Evolutionary conservation across 2,888 invertebrate species (phyloP), one percentile per base, ranked within the genome.

Genomic region (Dysmachus trigonus): DNA sequence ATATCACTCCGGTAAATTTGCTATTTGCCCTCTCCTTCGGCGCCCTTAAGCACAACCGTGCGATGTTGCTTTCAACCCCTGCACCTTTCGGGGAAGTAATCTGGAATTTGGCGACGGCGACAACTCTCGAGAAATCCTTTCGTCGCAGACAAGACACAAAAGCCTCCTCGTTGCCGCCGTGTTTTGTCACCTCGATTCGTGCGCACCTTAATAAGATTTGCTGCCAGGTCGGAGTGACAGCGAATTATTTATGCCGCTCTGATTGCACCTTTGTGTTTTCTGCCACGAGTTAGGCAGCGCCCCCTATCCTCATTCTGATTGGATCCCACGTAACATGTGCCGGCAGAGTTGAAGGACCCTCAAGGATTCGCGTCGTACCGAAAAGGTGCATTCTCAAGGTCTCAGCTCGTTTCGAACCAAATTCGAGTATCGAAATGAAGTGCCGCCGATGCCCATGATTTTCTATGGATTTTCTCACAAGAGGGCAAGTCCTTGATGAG

Each of bases 211-310:
- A 77, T 77, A 77, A 77, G 77, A 77, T 77, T 41, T 76, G 13
- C 18, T 31, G 30, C 77, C 30, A 47, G 27, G 47, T 30, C 47
- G 30, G 47, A 51, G 77, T 77, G 77, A 47, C 47, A 30, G 27
- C 84, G 72, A 86, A 86, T 86, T 86, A 86, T 86, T 86, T 86
- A 86, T 85, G 74, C 79, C 27, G 27, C 71, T 73, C 33, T 86
- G 86, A 86, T 84, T 86, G 84, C 79, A 79, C 86, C 79, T 77
- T 84, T 85, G 33, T 73, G 82, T 22, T 35, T 13, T 27, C 13
- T 62, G 22, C 62, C 18, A 62, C 62, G 62, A 62, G 27, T 10
- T n/a, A n/a, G n/a, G n/a, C n/a, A n/a, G n/a, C n/a, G n/a, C n/a
- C n/a, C 62, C 22, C 22, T 18, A 30, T 7, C n/a, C n/a, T 51